Evolutionary conservation across 2,797 vertebrate genomes (phyloP).

Genomic region (Bucorvus abyssinicus): DNA sequence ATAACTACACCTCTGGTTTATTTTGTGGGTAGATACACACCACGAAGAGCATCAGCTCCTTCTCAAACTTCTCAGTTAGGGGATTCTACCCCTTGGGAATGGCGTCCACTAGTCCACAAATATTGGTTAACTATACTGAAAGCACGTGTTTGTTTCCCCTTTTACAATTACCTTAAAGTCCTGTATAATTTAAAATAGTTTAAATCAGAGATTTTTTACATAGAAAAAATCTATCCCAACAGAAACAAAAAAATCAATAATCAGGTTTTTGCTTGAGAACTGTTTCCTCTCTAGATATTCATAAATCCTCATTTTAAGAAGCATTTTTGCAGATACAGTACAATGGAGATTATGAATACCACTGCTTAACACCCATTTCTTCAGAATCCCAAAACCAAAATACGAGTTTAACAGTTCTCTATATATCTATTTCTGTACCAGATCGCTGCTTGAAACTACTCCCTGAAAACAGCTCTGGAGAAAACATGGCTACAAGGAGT

Average conservation of each 20-base stretch:
- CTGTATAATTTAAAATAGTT: no score
- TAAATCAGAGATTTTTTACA: no score
- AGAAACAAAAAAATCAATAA: not conserved
- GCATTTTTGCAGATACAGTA: not conserved
- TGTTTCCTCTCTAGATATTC: not conserved
- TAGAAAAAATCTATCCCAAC: not conserved
- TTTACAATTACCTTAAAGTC: not conserved
- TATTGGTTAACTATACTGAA: not conserved
- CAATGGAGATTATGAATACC: not conserved
- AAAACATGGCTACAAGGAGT: not conserved
- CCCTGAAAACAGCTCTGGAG: not conserved
- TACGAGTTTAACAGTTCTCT: not conserved
- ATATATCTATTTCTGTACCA: not conserved
- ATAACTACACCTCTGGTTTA: not conserved
- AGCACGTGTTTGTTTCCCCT: no score
- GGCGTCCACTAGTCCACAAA: not conserved
- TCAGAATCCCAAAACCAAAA: not conserved
- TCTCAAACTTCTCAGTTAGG: accelerated
- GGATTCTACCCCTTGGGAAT: not conserved
- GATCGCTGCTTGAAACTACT: not conserved
- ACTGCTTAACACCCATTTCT: not conserved
- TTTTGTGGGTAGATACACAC: not conserved
- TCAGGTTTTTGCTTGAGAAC: not conserved
- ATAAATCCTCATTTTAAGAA: not conserved
- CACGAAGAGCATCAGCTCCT: not conserved